Evolutionary conservation across 2,888 invertebrate species (phyloP), one percentile per base, ranked within the genome.

Genomic region (Caradrina kadenii): DNA sequence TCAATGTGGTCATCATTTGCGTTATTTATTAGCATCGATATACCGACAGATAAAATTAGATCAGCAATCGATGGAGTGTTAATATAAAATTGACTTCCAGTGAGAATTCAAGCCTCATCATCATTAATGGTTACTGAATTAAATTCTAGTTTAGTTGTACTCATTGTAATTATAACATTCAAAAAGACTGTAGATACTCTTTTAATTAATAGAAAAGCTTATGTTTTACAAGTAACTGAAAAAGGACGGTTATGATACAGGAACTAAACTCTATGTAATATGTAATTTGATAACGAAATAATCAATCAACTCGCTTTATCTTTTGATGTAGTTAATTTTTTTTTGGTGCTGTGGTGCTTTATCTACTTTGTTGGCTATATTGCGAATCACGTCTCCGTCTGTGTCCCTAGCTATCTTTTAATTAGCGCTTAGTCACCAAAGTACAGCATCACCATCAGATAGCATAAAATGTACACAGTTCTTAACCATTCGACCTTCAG

Each of bases 401-500:
- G 19, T 60, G n/a, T 52, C 21, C 42, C 31, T 63, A 35, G 19
- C 55, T 60, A 70, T 63, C 60, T 68, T 19, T 62, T 26, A 31
- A 50, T 59, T 45, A 65, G 15, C 55, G 66, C 64, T 81, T 81
- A 79, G 53, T 73, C 67, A 81, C 64, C 26, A 11, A 63, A 61
- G 59, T 55, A 65, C 42, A 63, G 60, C 15, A 56, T 76, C 48
- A 45, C 31, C 19, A 55, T 64, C 45, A 6, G 19, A 50, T 71
- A 74, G 56, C 50, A 60, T 68, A 60, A 74, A 64, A 73, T 82
- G 56, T 66, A 75, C 65, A 75, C 65, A 79, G 79, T 81, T 83
- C 76, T 78, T 79, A n/a, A 54, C 21, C 15, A 76, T 71, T 22
- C 68, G 82, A 70, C 84, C 87, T 85, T 84, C 64, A 22, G 66